A percentile compares a stretch with the other conserved stretches of the same genome.
Conservation (phyloP, 2,113 vertebrate species). For the Vulpes lagopus region DNA sequence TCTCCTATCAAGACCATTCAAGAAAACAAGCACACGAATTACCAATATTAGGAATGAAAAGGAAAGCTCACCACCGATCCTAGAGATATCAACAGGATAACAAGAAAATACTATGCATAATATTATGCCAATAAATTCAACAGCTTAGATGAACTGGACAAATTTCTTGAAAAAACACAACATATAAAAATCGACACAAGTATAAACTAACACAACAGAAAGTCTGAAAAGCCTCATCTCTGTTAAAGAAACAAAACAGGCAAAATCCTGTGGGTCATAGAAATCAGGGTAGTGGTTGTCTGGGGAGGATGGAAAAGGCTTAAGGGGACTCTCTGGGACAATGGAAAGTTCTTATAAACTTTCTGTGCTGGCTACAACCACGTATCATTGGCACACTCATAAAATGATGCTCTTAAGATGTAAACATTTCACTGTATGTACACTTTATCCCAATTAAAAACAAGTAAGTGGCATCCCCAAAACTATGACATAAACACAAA, state of each 20-base stretch:
- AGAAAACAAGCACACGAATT: not conserved
- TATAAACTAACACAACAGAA: not conserved
- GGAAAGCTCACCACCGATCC: not conserved
- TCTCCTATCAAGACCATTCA: not conserved
- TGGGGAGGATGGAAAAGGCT: not conserved
- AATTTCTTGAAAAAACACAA: not conserved
- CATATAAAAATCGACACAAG: not conserved
- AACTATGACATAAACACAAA: not conserved
- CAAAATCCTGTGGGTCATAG: not conserved
- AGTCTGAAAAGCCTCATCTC: not conserved
- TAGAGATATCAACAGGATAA: not conserved
- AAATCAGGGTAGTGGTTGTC: not conserved
- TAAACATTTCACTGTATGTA: not conserved
- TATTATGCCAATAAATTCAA: conserved; percentile 6
- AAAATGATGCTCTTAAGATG: not conserved
- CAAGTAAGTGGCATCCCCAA: not conserved
- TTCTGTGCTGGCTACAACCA: not conserved
- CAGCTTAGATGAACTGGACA: not conserved
- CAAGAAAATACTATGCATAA: not conserved
- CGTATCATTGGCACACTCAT: not conserved
- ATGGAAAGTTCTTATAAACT: not conserved
- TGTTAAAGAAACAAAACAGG: not conserved
- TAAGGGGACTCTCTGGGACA: not conserved
- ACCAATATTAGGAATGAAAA: not conserved
- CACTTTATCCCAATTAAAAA: not conserved